Base-by-base conservation (phyloP, 2,797 vertebrate species). In the Acomys russatus region DNA sequence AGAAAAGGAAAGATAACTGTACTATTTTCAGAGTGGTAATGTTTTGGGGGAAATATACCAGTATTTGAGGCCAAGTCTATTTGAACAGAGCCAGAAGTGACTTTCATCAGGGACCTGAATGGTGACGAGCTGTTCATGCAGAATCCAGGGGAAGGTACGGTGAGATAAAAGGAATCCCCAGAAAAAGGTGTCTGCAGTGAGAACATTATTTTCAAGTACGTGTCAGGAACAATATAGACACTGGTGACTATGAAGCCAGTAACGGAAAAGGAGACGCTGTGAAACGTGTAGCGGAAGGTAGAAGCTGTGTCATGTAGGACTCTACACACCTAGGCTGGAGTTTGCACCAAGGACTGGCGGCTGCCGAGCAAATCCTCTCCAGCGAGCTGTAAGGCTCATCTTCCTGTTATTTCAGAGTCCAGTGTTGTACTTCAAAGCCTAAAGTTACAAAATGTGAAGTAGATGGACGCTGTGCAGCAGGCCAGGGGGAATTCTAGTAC, bases 401-500 rank as follows among this genome's bases (percentile, higher is more conserved):
- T 6, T 71, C 28, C 20, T 8, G 3, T 22, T 59, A 51, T 71
- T 5, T 10, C 14, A 73, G 63, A 88, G n/a, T 1, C 74, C 49
- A 3, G 1, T 18, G 9, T 87, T 91, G 78, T 87, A n/a, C 79
- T 86, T 6, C 9, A 88, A 54, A 95, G 83, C 18, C 44, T 63
- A 6, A 90, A 90, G 23, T 68, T 61, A 44, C 28, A 6, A n/a
- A 30, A 12, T 91, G 1, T 28, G 38, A 87, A 63, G 11, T 86
- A 61, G 68, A 38, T 90, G 71, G 85, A 83, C 90, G 49, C 25
- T 70, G 0, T 54, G 2, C 88, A 63, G 28, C 38, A 23, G 35
- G 64, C 6, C 25, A 30, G 33, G 66, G 88, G 51, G n/a, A 85
- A 79, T 96, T 83, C 88, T 93, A 78, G 73, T 71, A 44, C 15